A percentile compares a stretch with the other conserved stretches of the same genome.
phyloP scores from a whole-genome alignment of 2,113 vertebrate genomes.

The Chrysemys picta region DNA sequence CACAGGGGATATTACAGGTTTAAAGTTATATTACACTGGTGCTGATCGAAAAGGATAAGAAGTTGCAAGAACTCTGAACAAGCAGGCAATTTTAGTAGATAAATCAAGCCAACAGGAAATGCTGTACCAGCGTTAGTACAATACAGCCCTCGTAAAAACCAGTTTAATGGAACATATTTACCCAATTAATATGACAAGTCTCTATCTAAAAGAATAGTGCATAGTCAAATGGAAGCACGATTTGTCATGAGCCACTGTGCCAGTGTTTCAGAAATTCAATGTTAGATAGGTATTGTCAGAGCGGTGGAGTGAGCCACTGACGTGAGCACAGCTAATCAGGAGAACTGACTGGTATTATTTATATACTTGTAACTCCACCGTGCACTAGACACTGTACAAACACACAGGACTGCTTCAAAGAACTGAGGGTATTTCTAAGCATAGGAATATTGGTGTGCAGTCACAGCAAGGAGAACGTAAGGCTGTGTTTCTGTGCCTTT shows the following conservation, averaged over 20 bases:
- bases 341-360: not conserved
- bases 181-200: not conserved
- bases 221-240: not conserved
- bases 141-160: not conserved
- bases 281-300: not conserved
- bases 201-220: not conserved
- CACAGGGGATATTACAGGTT: not conserved
- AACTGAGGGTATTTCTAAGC: not conserved
- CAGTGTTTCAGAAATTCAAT: not conserved
- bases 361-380: not conserved
- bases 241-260: not conserved
- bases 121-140: not conserved
- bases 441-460: not conserved
- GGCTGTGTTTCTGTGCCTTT: not conserved
- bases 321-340: not conserved
- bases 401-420: not conserved
- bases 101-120: not conserved
- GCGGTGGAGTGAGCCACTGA: not conserved
- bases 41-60: fast-evolving
- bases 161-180: not conserved
- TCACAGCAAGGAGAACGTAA: not conserved
- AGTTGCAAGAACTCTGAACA: fast-evolving
- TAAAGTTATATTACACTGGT: fast-evolving
- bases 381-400: not conserved
- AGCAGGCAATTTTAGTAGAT: fast-evolving